Evolutionary conservation across 2,888 invertebrate genomes (phyloP).

Genomic region (Protonemura montana): DNA sequence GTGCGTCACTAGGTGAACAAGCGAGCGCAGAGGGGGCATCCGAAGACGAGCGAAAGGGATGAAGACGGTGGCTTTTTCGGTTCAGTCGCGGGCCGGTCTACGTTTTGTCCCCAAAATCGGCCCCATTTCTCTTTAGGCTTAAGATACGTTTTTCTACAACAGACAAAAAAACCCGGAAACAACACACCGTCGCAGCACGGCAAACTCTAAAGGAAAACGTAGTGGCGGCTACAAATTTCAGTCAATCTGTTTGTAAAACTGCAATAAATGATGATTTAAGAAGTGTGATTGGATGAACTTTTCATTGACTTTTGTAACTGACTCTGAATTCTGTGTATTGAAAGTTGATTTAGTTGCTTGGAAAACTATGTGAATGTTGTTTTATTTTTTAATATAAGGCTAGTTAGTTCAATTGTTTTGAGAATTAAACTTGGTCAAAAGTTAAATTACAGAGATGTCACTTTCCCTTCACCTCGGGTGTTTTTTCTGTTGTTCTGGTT

Average conservation of each 20-base stretch:
- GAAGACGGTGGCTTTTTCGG: background rate
- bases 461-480: no score
- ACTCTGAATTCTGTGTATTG: background rate
- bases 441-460: background rate
- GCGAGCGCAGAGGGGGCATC: background rate
- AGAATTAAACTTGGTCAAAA: background rate
- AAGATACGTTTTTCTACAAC: slow-evolving; percentile 7
- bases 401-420: background rate
- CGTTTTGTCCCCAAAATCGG: background rate
- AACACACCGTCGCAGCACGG: background rate
- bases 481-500: no score
- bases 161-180: background rate
- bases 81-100: background rate
- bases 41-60: background rate
- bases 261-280: background rate
- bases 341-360: background rate
- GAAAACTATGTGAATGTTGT: background rate
- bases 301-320: background rate
- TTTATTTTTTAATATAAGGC: background rate
- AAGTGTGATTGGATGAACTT: background rate
- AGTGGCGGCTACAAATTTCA: background rate
- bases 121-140: slow-evolving; percentile 5
- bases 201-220: background rate
- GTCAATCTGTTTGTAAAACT: slow-evolving; percentile 12
- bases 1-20: background rate